phyloP scores from a whole-genome alignment of 2,888 invertebrate genomes.

The Chirona hameri region DNA sequence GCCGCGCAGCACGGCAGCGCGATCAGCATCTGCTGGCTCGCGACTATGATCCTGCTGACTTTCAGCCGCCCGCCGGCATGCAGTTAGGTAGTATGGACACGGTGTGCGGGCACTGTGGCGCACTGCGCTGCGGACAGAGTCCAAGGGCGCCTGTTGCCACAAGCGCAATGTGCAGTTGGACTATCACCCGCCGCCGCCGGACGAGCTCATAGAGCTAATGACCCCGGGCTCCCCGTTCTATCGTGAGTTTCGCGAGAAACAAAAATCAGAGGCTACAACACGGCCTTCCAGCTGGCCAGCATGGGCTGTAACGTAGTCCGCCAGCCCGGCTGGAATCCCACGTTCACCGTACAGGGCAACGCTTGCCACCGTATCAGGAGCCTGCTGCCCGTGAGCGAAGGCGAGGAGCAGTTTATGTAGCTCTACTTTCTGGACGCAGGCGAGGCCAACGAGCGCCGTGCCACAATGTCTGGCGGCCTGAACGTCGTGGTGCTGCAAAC shows the following conservation, averaged over 20 bases:
- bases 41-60: no score
- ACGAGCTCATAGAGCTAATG: neutral
- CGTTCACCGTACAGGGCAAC: neutral
- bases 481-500: neutral
- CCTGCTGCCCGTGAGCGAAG: neutral
- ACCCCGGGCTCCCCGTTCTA: neutral
- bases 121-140: neutral
- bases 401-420: constrained; percentile 13
- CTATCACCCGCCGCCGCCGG: neutral
- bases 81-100: neutral
- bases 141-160: constrained; percentile 13
- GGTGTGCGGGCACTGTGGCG: neutral
- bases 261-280: no score
- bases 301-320: constrained; percentile 12
- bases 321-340: no score
- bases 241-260: constrained; percentile 2
- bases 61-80: no score
- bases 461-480: neutral
- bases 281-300: neutral
- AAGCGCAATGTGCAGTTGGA: neutral
- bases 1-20: no score
- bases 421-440: constrained; percentile 36
- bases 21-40: no score
- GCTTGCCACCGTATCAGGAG: neutral
- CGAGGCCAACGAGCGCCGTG: constrained; percentile 26